Conservation (phyloP, 2,113 vertebrate genomes). For the Lycaon pictus region DNA sequence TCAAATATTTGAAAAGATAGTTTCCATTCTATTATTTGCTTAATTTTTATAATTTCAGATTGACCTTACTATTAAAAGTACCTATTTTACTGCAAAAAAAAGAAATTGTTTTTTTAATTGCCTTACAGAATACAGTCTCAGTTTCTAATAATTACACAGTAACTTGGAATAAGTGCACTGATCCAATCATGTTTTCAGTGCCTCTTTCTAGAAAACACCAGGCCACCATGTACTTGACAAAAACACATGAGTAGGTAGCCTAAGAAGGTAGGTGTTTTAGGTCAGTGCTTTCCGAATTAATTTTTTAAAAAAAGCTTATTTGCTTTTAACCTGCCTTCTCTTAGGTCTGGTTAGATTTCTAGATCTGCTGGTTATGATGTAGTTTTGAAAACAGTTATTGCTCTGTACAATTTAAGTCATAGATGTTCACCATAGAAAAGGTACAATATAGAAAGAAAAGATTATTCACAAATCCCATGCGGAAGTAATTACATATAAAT, state of each 20-base stretch:
- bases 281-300: neutral
- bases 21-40: neutral
- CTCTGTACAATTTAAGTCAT: neutral
- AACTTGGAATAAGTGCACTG: neutral
- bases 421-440: neutral
- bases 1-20: constrained; percentile 12
- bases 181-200: neutral
- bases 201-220: neutral
- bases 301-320: neutral
- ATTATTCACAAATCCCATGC: neutral
- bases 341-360: neutral
- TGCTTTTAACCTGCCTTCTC: neutral
- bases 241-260: neutral
- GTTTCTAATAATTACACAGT: neutral
- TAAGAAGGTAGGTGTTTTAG: neutral
- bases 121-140: neutral
- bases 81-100: constrained; percentile 24
- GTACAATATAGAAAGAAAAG: neutral
- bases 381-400: neutral
- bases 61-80: constrained; percentile 44
- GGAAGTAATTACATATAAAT: constrained; percentile 17
- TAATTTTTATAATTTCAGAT: constrained; percentile 31
- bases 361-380: neutral
- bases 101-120: neutral
- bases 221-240: fast-evolving